Percentiles rank a stretch among this genome's conserved stretches.
phyloP scores from a whole-genome alignment of 2,113 vertebrate species.

The Rhipidura dahli region DNA sequence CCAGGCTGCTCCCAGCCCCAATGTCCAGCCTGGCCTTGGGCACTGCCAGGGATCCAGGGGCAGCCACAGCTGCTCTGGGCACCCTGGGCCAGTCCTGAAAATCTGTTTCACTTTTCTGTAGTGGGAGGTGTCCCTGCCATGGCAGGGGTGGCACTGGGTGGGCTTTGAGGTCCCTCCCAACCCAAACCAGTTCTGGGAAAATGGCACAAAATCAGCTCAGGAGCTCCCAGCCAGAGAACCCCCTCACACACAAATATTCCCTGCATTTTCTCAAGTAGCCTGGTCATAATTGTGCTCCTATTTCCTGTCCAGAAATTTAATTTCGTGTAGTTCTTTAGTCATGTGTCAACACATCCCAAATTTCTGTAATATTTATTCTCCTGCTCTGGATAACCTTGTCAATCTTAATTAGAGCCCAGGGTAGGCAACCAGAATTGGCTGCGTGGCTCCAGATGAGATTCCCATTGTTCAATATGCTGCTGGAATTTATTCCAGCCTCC shows the following conservation, averaged over 20 bases:
- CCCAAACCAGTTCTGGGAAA: neutral
- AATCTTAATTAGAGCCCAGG: slow-evolving; percentile 22
- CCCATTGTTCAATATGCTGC: neutral
- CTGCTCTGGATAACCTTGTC: slow-evolving; percentile 34
- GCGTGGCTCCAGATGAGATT: neutral
- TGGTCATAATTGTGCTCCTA: neutral
- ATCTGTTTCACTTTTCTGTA: neutral
- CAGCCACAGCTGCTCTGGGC: neutral
- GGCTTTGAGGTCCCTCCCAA: rapidly evolving
- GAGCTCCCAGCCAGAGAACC: neutral
- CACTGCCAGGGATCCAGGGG: neutral
- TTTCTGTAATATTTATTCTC: neutral
- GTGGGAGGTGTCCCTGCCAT: neutral
- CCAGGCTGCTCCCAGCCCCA: neutral
- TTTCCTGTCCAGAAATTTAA: slow-evolving; percentile 20
- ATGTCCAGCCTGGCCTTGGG: neutral
- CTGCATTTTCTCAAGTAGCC: neutral
- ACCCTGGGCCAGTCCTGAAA: neutral
- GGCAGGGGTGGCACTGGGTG: rapidly evolving
- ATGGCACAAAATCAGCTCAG: neutral
- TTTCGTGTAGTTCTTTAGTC: neutral
- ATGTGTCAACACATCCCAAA: neutral
- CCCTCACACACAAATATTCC: rapidly evolving
- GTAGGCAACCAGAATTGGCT: neutral
- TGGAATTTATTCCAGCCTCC: neutral